These are phyloP conservation scores for Phrixothrix hirtus DNA, from an alignment of 2,888 invertebrate species.

Conservation along the genomic window DNA sequence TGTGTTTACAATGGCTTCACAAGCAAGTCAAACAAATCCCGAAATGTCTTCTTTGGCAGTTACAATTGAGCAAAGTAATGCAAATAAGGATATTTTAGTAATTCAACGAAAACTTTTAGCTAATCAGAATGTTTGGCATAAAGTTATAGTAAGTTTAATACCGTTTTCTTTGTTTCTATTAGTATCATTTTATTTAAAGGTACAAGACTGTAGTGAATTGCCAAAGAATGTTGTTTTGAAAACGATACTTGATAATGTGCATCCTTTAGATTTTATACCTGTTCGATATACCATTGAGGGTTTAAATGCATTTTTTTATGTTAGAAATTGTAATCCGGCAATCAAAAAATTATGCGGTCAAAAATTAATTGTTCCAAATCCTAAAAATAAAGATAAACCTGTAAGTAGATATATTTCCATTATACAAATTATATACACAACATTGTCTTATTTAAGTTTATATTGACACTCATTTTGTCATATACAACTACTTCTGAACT, in stretches of 20 bases:
- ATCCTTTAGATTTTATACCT: constrained; percentile 59
- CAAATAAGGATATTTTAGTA: constrained; percentile 1
- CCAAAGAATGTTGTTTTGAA: constrained; percentile 53
- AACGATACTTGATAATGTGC: constrained; percentile 54
- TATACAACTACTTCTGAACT: constrained; percentile 55
- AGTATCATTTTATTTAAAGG: no score
- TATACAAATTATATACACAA: no score
- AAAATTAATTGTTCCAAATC: constrained; percentile 52
- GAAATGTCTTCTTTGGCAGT: constrained; percentile 4
- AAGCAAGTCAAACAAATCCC: neutral
- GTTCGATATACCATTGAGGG: constrained; percentile 52
- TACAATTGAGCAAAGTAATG: constrained; percentile 1
- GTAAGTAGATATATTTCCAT: no score
- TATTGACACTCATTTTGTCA: constrained; percentile 53
- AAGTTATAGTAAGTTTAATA: constrained; percentile 5
- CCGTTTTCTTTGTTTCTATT: neutral
- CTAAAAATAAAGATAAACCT: constrained; percentile 37
- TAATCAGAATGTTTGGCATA: constrained; percentile 14
- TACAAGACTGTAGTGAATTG: constrained; percentile 47
- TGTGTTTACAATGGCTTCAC: neutral
- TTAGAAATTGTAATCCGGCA: constrained; percentile 57
- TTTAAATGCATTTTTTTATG: constrained; percentile 54
- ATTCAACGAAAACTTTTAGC: constrained; percentile 5
- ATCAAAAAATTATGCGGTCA: constrained; percentile 56
- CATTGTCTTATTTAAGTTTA: constrained; percentile 42